These are phyloP conservation scores for Pimpla rufipes DNA, from an alignment of 2,888 invertebrate genomes.

Conservation along the genomic window DNA sequence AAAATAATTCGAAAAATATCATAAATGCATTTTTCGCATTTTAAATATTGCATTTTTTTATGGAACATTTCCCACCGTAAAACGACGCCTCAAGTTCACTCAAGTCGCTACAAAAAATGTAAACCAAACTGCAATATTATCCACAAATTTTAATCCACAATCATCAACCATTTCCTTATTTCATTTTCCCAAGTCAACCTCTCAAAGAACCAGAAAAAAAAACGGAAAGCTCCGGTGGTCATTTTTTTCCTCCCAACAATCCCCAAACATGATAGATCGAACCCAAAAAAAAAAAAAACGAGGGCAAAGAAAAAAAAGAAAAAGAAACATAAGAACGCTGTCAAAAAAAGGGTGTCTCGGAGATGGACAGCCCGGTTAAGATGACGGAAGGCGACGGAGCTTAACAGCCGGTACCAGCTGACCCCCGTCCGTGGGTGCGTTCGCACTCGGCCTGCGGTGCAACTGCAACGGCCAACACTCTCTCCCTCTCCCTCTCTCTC, in stretches of 20 bases:
- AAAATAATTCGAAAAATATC: no score
- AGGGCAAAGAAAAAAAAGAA: conserved; percentile 1
- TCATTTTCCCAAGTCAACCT: no score
- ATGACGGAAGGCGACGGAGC: conserved; percentile 14
- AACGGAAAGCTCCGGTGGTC: neutral
- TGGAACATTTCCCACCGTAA: no score
- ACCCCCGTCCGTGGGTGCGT: conserved; percentile 20
- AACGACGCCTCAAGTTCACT: no score
- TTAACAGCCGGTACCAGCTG: conserved; percentile 29
- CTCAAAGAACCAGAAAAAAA: neutral
- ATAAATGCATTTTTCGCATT: no score
- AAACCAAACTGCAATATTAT: no score
- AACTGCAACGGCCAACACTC: conserved; percentile 13
- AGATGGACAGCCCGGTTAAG: conserved; percentile 20
- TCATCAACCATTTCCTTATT: no score
- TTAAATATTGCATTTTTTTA: no score
- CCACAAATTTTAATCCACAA: no score
- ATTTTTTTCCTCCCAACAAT: neutral
- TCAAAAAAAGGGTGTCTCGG: neutral
- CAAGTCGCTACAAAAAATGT: no score
- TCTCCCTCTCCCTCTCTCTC: neutral
- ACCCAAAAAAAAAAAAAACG: neutral
- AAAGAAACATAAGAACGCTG: neutral
- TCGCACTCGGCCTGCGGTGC: neutral
- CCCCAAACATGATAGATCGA: neutral